A percentile compares a stretch with the other conserved stretches of the same genome.
These are phyloP conservation scores for Ceyx erithaca DNA, from an alignment of 2,797 vertebrate genomes.

Conservation along the genomic window DNA sequence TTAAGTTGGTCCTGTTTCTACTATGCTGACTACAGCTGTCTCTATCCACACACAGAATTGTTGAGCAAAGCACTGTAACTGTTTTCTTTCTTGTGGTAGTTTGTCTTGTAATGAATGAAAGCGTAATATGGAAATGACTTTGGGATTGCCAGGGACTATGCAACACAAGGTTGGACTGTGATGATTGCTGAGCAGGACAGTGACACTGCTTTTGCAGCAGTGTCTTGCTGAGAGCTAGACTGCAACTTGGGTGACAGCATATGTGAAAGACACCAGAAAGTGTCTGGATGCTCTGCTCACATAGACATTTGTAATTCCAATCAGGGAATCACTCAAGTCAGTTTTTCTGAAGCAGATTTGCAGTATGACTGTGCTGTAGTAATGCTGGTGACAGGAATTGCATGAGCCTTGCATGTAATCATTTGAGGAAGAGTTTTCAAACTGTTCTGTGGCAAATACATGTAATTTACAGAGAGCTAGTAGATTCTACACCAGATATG, in stretches of 20 bases:
- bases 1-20: not conserved
- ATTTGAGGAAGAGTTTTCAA: too few relatives aligned
- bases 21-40: not conserved
- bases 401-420: not conserved
- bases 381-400: not conserved
- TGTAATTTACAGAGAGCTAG: rapidly evolving
- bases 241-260: not conserved
- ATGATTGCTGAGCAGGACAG: not conserved
- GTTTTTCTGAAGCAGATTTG: not conserved
- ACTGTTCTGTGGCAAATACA: not conserved
- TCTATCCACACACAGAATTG: not conserved
- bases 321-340: not conserved
- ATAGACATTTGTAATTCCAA: not conserved
- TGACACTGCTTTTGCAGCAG: not conserved
- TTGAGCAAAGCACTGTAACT: not conserved
- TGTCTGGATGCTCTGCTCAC: not conserved
- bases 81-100: not conserved
- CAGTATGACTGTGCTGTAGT: not conserved
- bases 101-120: not conserved
- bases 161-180: not conserved
- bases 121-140: not conserved
- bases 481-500: not conserved
- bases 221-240: not conserved
- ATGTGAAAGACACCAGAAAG: not conserved
- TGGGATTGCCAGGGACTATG: not conserved